These are phyloP conservation scores for Pseudois nayaur DNA, from an alignment of 2,113 vertebrate species.

Conservation along the genomic window DNA sequence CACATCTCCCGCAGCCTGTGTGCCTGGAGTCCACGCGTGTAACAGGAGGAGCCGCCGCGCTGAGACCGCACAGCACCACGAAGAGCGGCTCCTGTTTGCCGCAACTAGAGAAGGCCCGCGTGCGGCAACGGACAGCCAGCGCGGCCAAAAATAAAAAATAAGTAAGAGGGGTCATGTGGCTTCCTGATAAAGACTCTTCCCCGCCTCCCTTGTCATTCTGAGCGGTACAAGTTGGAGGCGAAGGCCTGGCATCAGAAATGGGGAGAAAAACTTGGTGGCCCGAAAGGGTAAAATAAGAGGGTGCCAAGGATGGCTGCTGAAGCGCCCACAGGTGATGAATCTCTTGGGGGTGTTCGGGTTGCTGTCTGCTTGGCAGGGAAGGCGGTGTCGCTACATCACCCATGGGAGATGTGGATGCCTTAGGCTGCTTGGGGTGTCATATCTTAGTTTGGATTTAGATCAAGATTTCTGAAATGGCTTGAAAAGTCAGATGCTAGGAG, in stretches of 20 bases:
- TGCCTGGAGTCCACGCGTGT: not conserved
- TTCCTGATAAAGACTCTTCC: not conserved
- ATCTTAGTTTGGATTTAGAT: not conserved
- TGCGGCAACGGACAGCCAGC: accelerated
- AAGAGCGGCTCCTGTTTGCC: not conserved
- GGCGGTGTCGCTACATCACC: not conserved
- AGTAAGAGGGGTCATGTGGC: not conserved
- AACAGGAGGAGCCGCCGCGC: accelerated
- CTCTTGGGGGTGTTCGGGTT: not conserved
- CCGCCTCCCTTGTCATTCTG: not conserved
- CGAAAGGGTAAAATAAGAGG: not conserved
- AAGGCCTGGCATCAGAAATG: not conserved
- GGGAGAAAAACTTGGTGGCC: not conserved
- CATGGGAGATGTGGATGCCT: not conserved
- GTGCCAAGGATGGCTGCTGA: not conserved
- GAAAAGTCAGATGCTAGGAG: not conserved
- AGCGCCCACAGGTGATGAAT: accelerated
- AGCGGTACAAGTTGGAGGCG: not conserved
- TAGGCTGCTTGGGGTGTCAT: not conserved
- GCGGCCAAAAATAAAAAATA: not conserved
- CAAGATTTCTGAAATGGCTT: not conserved
- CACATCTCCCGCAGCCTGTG: not conserved
- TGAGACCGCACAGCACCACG: not conserved
- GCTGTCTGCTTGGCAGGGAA: not conserved
- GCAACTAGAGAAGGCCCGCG: not conserved